Conservation (phyloP, 2,888 invertebrate genomes). For the Campoplex nolae region DNA sequence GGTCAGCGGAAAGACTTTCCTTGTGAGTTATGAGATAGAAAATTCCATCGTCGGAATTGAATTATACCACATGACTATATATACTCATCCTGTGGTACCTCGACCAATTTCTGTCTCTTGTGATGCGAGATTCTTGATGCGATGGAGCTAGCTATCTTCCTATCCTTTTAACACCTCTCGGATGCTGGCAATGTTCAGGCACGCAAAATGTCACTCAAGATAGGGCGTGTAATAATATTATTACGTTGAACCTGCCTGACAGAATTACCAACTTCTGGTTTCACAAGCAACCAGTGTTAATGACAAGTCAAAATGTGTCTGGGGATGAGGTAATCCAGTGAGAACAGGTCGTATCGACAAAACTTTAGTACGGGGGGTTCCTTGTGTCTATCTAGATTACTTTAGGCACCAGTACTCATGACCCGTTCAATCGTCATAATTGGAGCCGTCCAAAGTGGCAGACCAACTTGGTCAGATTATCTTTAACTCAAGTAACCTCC, state of each 20-base stretch:
- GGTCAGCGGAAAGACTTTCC: too few relatives aligned
- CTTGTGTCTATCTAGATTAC: not conserved
- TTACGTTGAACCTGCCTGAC: slow-evolving; percentile 36
- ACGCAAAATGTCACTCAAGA: slow-evolving; percentile 70
- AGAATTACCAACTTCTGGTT: not conserved
- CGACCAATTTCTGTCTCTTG: slow-evolving; percentile 27
- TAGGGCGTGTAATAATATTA: slow-evolving; percentile 70
- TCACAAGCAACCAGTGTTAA: not conserved
- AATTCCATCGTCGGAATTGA: slow-evolving; percentile 71
- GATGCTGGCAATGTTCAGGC: not conserved
- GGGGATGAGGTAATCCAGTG: not conserved
- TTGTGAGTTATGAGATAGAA: not conserved
- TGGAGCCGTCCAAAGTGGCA: not conserved
- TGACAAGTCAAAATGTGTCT: slow-evolving; percentile 5
- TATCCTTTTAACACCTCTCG: not conserved
- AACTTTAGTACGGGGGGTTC: not conserved
- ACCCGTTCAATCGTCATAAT: slow-evolving; percentile 2
- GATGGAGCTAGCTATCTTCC: not conserved
- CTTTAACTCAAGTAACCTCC: slow-evolving; percentile 27
- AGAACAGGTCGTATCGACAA: not conserved
- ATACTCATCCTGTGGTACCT: slow-evolving; percentile 55
- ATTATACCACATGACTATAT: slow-evolving; percentile 73
- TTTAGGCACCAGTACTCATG: not conserved
- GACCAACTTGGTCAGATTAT: slow-evolving; percentile 55
- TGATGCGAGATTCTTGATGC: slow-evolving; percentile 10